These are phyloP conservation scores for Pygmarrhopalites habei DNA, from an alignment of 1,140 invertebrate genomes.

Conservation along the genomic window DNA sequence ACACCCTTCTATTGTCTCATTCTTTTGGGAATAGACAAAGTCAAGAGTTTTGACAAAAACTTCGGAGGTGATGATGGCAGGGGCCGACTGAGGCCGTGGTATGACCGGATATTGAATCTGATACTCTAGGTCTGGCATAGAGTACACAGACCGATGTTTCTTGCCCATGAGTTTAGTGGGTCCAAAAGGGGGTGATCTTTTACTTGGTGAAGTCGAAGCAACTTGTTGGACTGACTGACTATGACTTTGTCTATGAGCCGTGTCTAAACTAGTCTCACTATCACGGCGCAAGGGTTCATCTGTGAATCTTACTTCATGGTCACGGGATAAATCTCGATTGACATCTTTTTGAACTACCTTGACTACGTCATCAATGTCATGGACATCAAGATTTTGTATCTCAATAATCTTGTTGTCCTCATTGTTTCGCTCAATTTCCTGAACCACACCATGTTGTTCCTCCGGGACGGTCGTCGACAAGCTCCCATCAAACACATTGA, in stretches of 20 bases:
- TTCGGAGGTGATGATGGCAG: conserved; percentile 36
- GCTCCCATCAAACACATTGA: conserved; percentile 31
- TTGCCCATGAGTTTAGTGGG: conserved; percentile 33
- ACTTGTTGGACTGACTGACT: neutral
- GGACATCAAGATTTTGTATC: no score
- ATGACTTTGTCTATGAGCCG: no score
- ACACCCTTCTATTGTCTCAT: no score
- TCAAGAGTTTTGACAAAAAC: conserved; percentile 35
- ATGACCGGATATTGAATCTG: conserved; percentile 32
- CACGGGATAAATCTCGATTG: no score
- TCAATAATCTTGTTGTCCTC: no score
- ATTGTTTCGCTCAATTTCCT: neutral
- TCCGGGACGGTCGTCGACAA: neutral
- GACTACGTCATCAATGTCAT: no score
- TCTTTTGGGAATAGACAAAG: conserved; percentile 27
- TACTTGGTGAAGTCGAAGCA: neutral
- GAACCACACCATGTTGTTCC: no score
- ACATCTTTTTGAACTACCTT: no score
- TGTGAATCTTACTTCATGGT: no score
- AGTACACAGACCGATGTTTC: conserved; percentile 26
- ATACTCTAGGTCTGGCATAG: conserved; percentile 35
- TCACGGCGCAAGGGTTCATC: neutral
- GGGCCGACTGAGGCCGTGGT: conserved; percentile 29
- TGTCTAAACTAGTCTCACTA: conserved; percentile 1
- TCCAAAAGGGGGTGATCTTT: conserved; percentile 22